These are phyloP conservation scores for Nephrotoma appendiculata DNA, from an alignment of 2,888 invertebrate genomes.

Conservation along the genomic window DNA sequence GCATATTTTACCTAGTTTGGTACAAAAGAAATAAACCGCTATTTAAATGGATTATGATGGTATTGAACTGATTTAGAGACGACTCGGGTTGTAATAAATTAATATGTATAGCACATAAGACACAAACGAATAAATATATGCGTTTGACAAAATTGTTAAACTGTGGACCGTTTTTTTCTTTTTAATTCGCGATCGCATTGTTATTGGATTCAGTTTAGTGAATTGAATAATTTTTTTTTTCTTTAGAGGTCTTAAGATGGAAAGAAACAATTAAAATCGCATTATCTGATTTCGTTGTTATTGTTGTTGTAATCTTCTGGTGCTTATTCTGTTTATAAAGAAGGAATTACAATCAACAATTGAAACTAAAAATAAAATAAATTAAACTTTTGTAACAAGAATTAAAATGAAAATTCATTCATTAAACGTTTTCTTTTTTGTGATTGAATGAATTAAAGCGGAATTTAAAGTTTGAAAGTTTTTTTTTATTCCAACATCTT, in stretches of 20 bases:
- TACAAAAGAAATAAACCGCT: neutral
- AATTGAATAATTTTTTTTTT: neutral
- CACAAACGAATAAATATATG: neutral
- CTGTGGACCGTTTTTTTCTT: neutral
- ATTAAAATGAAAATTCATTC: neutral
- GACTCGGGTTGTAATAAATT: too few species aligned
- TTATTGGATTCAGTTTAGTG: neutral
- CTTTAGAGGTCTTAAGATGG: neutral
- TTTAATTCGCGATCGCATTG: neutral
- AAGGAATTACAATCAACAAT: neutral
- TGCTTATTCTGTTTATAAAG: neutral
- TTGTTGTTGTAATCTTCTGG: neutral
- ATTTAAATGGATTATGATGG: neutral
- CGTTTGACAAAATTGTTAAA: neutral
- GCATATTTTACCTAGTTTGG: neutral
- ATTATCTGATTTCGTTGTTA: neutral
- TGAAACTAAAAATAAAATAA: neutral
- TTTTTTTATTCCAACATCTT: neutral
- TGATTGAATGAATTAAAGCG: neutral
- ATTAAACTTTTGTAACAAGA: neutral
- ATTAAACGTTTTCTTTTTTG: neutral
- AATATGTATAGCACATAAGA: neutral
- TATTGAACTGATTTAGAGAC: neutral
- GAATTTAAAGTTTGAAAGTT: neutral
- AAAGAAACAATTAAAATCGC: neutral